Base-by-base conservation (phyloP, 2,888 invertebrate genomes). In the Phania funesta region DNA sequence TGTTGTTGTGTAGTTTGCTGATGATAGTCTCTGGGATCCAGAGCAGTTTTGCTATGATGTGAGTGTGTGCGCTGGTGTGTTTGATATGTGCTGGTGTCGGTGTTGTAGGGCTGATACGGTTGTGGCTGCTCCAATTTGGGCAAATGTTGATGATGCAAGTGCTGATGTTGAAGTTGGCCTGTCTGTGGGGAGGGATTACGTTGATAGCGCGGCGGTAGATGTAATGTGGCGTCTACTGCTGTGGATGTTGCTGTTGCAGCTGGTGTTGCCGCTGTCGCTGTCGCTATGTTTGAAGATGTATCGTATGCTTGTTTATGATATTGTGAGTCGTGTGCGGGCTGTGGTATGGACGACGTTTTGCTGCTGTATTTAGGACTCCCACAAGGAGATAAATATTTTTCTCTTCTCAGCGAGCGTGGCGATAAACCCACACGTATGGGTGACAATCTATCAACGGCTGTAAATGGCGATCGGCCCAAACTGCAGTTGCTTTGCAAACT, bases 171-270 rank as follows among this genome's bases (percentile, higher is more conserved):
- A 44, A 58, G 60, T 9, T 46, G 67, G 54, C 46, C 38, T 60
- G 67, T 44, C 56, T 75, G 65, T 26, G 76, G 38, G 76, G 76
- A 77, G 76, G 76, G 52, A 44, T 68, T 77, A 38, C 62, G 60
- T 35, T 54, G 77, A 26, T 67, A 70, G 56, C 50, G 80, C 62
- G 83, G 80, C 65, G 82, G 44, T 20, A 80, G 65, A 83, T 85
- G 68, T 60, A 85, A 85, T 50, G 41, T 54, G 54, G 76, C 58
- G 44, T 70, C 71, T 38, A 77, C 50, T 62, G 73, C 48, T 58
- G 54, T 60, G 8, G 68, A 41, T 38, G 88, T 85, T 85, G 82
- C 84, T 85, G 87, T 85, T 85, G 88, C 85, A 85, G 80, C 84
- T 85, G 87, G 84, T 85, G 85, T 84, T 85, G 62, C 48, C 44